Evolutionary conservation across 2,888 invertebrate genomes (phyloP), one percentile per base, ranked within the genome.

Genomic region (Euzophera pinguis): DNA sequence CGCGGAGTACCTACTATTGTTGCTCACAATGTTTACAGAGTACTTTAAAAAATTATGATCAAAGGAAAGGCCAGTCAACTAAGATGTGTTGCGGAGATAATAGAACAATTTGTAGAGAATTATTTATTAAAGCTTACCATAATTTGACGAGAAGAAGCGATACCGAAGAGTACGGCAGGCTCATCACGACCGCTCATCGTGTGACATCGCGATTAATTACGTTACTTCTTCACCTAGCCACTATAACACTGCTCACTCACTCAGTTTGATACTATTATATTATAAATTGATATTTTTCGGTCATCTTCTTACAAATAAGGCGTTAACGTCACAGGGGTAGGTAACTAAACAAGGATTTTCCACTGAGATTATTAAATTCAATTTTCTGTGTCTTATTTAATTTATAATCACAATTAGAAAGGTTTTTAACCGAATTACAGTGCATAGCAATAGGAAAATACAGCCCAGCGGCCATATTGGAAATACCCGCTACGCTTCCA

Each of bases 111-210:
- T 6, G 29, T 29, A 6, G 7, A 6, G 29, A 29, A 10, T 38
- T 14, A 7, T 14, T 1, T 8, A 14, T 14, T 9, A 10, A 7
- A 16, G 7, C 74, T 69, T 73, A 84, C 90, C 84, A 84, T 89
- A 81, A 83, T 84, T 82, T 83, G 84, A 74, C 83, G 80, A 74
- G 85, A 80, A 75, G 76, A 64, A 58, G 65, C 61, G 61, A 69
- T 62, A 64, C 66, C 69, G 61, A 71, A 67, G 63, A 70, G 69
- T 60, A 78, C 72, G 66, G 73, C 71, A 65, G 71, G 59, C 73
- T 88, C 87, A 88, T 88, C 83, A 75, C 75, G 79, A 65, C 69
- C 78, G 78, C 75, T 85, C 88, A 88, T 88, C 63, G 64, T 84
- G 81, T 73, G 78, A 77, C 88, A 87, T 86, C 65, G 75, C 82